Conservation (phyloP, 2,113 vertebrate species). For the Rhinichthys klamathensis region DNA sequence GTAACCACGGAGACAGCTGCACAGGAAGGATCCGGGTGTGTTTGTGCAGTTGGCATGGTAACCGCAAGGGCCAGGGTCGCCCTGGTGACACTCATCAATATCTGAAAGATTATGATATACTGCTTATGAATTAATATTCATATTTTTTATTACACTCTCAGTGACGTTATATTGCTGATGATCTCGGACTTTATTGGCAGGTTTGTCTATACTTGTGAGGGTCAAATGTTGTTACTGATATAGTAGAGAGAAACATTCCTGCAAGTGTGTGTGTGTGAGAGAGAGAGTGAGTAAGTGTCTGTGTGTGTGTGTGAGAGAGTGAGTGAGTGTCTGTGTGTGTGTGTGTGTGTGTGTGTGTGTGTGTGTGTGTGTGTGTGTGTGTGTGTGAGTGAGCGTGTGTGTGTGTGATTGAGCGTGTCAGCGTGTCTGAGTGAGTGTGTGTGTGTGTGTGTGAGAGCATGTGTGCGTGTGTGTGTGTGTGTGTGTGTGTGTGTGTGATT, state of each 20-base stretch:
- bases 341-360: rapidly evolving
- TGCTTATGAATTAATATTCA: background rate
- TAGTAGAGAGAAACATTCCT: too few relatives aligned
- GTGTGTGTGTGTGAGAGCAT: too few relatives aligned
- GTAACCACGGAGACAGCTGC: conserved; percentile 76
- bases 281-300: too few relatives aligned
- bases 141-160: background rate
- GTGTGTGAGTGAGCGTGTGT: too few relatives aligned
- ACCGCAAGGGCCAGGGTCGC: conserved; percentile 65
- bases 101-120: conserved; percentile 60
- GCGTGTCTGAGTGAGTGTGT: too few relatives aligned
- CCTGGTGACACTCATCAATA: conserved; percentile 73
- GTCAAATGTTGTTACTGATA: background rate
- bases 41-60: conserved; percentile 75
- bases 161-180: background rate
- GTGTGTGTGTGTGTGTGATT: too few relatives aligned
- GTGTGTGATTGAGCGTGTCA: too few relatives aligned
- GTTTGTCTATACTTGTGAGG: background rate
- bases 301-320: too few relatives aligned
- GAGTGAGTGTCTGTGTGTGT: too few relatives aligned
- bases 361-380: too few relatives aligned
- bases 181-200: background rate
- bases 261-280: too few relatives aligned
- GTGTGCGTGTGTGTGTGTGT: too few relatives aligned
- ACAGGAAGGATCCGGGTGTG: conserved; percentile 73